Base-by-base conservation (phyloP, 2,113 vertebrate species). In the Pithys albifrons region DNA sequence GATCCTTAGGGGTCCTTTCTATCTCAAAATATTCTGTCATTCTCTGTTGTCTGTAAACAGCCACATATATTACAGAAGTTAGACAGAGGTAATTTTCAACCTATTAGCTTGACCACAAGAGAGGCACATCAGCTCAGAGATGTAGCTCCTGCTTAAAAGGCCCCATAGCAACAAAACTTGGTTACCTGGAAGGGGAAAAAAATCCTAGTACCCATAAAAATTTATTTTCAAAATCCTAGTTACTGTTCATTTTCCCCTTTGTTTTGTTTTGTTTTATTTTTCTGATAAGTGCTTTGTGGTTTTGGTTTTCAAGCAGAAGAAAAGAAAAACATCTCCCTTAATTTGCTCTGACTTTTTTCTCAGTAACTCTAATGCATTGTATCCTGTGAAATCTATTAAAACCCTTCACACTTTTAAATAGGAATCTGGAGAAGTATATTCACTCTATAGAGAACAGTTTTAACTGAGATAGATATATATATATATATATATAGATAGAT, bases 311-410 rank as follows among this genome's bases (percentile, higher is more conserved):
- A 87, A 89, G 76, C 24, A 89, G 43, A 58, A 83, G 65, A 72
- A 69, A 75, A 51, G 76, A 86, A 93, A 91, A 93, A 64, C 75
- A 91, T 76, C 52, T 88, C 43, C 51, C n/a, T 88, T 93, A 85
- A 93, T 96, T 96, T 95, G 65, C 67, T 96, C 62, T 85, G 70
- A 85, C 85, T 97, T 96, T 88, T 82, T 52, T 79, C 87, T 89
- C 84, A 94, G 52, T 85, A 91, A 89, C 57, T 90, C 78, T 91
- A 88, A 90, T 66, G 51, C 48, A 82, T 93, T 84, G 35, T 87
- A 92, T 94, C 74, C 90, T 78, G 14, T 73, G 45, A 91, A 96
- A 96, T 93, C 91, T 96, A 84, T 95, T 86, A 85, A 96, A 96
- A 76, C 41, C 33, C 39, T 96, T 96, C 72, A 65, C 45, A 55